Conservation (phyloP, 2,797 vertebrate genomes). For the Etheostoma nigrum region DNA sequence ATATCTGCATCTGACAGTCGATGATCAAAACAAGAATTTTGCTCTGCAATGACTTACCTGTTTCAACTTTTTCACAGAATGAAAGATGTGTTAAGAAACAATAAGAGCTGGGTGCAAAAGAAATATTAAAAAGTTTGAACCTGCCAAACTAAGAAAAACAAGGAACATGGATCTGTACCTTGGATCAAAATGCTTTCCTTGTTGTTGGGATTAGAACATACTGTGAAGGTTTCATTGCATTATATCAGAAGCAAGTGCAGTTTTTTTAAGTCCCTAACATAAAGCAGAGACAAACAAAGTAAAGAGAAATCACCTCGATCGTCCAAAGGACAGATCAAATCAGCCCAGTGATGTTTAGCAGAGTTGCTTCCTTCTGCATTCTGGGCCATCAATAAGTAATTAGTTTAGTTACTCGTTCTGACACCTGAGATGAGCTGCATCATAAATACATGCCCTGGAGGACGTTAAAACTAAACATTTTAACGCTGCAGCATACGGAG, state of each 20-base stretch:
- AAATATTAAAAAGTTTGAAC: neutral
- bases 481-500: constrained; percentile 2
- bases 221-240: constrained; percentile 1
- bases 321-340: constrained; percentile 31
- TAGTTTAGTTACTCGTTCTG: constrained; percentile 39
- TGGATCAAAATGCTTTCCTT: neutral
- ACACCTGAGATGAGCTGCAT: constrained; percentile 46
- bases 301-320: constrained; percentile 18
- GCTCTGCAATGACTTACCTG: neutral
- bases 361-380: constrained; percentile 43
- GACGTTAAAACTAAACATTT: constrained; percentile 31
- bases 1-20: neutral
- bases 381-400: constrained; percentile 58
- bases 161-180: neutral
- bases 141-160: neutral
- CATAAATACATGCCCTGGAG: constrained; percentile 49
- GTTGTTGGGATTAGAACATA: neutral
- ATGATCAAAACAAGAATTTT: neutral
- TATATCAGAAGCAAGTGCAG: constrained; percentile 4
- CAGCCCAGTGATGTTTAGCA: constrained; percentile 37
- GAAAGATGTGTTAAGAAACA: neutral
- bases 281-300: constrained; percentile 33
- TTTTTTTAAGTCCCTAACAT: constrained; percentile 27
- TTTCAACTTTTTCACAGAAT: neutral
- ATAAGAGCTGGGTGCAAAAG: neutral